Percentiles rank a stretch among this genome's conserved stretches.
These are phyloP conservation scores for Chorisops tibialis DNA, from an alignment of 2,888 invertebrate genomes.

Conservation along the genomic window DNA sequence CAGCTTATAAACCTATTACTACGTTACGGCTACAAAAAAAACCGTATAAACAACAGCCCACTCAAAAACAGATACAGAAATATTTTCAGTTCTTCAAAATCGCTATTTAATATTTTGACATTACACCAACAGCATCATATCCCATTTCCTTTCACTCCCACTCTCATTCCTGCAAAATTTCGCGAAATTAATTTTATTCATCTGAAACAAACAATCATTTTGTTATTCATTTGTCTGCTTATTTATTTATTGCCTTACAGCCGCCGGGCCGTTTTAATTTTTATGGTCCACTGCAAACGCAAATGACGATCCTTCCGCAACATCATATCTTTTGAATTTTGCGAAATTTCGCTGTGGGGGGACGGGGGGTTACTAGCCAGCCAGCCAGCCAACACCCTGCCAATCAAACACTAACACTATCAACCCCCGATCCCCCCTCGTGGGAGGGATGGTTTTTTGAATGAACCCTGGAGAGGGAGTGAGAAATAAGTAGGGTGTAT, in stretches of 20 bases:
- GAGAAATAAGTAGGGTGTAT: neutral
- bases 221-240: slow-evolving; percentile 16
- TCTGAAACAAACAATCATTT: slow-evolving; percentile 17
- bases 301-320: too few species aligned
- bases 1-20: too few species aligned
- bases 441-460: neutral
- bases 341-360: too few species aligned
- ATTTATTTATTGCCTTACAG: slow-evolving; percentile 16
- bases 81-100: neutral
- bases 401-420: too few species aligned
- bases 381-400: too few species aligned
- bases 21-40: too few species aligned
- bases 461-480: neutral
- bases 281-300: too few species aligned
- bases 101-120: neutral
- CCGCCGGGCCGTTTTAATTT: neutral
- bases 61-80: too few species aligned
- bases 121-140: neutral
- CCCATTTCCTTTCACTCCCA: neutral
- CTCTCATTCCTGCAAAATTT: neutral
- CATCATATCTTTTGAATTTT: too few species aligned
- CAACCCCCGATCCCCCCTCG: too few species aligned
- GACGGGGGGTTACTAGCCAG: too few species aligned
- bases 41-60: too few species aligned
- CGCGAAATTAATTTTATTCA: slow-evolving; percentile 23